A percentile compares a stretch with the other conserved stretches of the same genome.
These are phyloP conservation scores for Scomber scombrus DNA, from an alignment of 2,113 vertebrate species.

Conservation along the genomic window DNA sequence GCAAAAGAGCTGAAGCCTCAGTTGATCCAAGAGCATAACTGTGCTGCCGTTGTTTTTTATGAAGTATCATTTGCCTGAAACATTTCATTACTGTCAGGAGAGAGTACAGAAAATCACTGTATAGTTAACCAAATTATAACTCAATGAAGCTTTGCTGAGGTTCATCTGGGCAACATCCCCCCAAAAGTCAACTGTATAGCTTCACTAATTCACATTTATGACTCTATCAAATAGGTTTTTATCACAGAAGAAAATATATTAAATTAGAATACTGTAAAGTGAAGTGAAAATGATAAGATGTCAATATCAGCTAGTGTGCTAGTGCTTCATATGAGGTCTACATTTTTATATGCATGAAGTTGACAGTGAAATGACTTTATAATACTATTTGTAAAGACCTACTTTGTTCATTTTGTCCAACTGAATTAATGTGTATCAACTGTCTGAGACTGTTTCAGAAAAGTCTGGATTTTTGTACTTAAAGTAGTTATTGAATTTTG, in stretches of 20 bases:
- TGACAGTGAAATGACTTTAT: no score
- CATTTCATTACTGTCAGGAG: neutral
- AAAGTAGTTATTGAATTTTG: no score
- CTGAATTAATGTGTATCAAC: neutral
- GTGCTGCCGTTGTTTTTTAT: neutral
- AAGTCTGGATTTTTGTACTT: no score
- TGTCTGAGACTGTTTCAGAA: neutral
- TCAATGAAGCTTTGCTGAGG: neutral
- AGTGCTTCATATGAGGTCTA: no score
- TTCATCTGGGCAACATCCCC: neutral
- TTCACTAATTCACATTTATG: neutral
- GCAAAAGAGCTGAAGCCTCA: conserved; percentile 39
- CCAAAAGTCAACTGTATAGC: no score
- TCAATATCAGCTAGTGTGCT: no score
- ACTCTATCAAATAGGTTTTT: no score
- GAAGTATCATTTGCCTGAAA: neutral
- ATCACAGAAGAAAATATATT: no score
- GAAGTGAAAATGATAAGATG: no score
- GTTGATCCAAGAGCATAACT: conserved; percentile 11
- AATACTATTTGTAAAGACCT: neutral
- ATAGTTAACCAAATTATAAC: conserved; percentile 4
- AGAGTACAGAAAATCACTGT: conserved; percentile 1
- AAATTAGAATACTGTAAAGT: no score
- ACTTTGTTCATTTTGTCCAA: neutral
- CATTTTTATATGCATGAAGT: no score